phyloP scores from a whole-genome alignment of 2,113 vertebrate species.

The Leptobrachium leishanense region DNA sequence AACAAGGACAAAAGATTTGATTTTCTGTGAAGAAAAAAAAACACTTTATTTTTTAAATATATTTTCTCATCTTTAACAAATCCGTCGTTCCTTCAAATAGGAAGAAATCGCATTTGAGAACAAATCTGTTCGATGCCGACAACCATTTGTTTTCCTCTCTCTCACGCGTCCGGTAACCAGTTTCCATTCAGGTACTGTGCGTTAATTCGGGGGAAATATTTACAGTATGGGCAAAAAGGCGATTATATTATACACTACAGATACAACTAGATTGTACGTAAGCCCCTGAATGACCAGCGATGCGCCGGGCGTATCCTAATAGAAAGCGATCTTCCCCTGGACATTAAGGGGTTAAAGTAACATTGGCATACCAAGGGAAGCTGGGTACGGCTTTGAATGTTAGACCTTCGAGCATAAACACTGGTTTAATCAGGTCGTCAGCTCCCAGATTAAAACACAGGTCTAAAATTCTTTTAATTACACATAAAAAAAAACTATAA shows the following conservation, averaged over 20 bases:
- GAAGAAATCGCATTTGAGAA: conserved; percentile 11
- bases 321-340: too few species aligned
- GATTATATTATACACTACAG: conserved; percentile 45
- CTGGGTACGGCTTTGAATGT: too few species aligned
- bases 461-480: neutral
- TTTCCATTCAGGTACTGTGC: conserved; percentile 60
- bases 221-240: conserved; percentile 56
- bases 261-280: conserved; percentile 53
- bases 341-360: too few species aligned
- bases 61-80: conserved; percentile 53
- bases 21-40: conserved; percentile 61
- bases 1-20: conserved; percentile 38
- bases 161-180: conserved; percentile 52
- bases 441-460: neutral
- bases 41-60: conserved; percentile 71
- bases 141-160: conserved; percentile 52
- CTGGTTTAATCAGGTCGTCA: neutral
- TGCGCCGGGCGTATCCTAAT: too few species aligned
- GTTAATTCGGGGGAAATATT: conserved; percentile 59
- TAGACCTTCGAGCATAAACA: neutral
- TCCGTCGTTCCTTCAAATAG: neutral
- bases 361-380: too few species aligned
- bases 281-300: neutral
- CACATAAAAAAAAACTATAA: neutral
- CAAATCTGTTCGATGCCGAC: conserved; percentile 46